Percentiles rank a stretch among this genome's conserved stretches.
These are phyloP conservation scores for Aphidius gifuensis DNA, from an alignment of 1,140 invertebrate genomes.

Conservation along the genomic window DNA sequence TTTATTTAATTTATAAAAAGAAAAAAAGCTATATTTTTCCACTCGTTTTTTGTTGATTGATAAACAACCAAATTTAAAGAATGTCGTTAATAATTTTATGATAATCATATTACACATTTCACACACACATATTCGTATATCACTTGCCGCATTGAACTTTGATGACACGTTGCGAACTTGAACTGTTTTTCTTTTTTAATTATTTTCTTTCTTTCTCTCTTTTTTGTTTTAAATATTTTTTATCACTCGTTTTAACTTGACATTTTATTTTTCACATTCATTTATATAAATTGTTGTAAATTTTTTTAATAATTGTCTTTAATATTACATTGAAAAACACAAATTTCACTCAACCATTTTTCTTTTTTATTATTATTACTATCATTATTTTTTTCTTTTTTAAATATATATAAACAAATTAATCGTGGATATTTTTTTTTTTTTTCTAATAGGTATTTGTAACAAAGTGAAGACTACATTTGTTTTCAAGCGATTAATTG, in stretches of 20 bases:
- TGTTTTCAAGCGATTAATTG: background rate
- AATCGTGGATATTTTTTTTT: slow-evolving; percentile 3
- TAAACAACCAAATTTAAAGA: too few relatives aligned
- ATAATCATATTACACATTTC: slow-evolving; percentile 13
- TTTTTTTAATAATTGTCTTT: background rate
- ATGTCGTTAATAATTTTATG: background rate
- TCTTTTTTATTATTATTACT: slow-evolving; percentile 5
- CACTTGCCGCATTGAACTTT: slow-evolving; percentile 32
- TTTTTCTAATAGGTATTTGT: slow-evolving; percentile 5
- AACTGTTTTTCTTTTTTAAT: slow-evolving; percentile 14
- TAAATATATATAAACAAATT: slow-evolving; percentile 10
- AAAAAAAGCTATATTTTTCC: background rate
- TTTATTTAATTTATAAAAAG: background rate
- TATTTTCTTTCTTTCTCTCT: slow-evolving; percentile 25
- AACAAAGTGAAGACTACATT: slow-evolving; percentile 11
- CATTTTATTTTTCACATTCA: background rate
- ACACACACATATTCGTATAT: slow-evolving; percentile 24
- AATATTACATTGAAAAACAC: background rate
- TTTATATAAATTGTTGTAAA: slow-evolving; percentile 11
- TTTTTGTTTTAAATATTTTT: slow-evolving; percentile 11
- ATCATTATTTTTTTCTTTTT: background rate
- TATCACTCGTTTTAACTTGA: background rate
- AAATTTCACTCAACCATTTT: background rate
- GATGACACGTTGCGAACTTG: slow-evolving; percentile 26
- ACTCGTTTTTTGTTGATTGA: background rate